Percentiles rank a stretch among this genome's conserved stretches.
phyloP scores from a whole-genome alignment of 1,140 invertebrate genomes.

The Brachionus sp. region DNA sequence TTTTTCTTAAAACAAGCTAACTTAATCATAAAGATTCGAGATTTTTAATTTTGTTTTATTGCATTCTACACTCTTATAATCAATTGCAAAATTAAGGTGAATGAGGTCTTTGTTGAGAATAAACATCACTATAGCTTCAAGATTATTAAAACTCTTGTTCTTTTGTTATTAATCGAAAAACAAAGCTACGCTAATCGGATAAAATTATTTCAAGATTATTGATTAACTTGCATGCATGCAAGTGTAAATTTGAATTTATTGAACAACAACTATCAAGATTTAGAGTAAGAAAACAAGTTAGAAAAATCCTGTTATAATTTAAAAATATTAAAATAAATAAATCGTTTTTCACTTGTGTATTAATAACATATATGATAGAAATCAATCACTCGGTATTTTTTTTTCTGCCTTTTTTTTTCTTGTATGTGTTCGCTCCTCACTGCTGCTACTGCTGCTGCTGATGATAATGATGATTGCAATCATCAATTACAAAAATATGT shows the following conservation, averaged over 20 bases:
- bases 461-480: slow-evolving; percentile 15
- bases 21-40: too few species aligned
- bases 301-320: slow-evolving; percentile 33
- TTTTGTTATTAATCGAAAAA: neutral
- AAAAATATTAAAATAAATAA: slow-evolving; percentile 43
- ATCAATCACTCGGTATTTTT: slow-evolving; percentile 25
- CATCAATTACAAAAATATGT: slow-evolving; percentile 45
- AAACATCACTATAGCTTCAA: neutral
- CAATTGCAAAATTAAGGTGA: neutral
- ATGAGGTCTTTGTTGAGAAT: neutral
- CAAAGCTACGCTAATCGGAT: neutral
- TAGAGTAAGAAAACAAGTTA: neutral
- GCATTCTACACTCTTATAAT: neutral
- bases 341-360: slow-evolving; percentile 44
- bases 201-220: slow-evolving; percentile 45
- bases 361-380: slow-evolving; percentile 39
- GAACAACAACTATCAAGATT: slow-evolving; percentile 21
- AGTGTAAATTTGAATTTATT: slow-evolving; percentile 43
- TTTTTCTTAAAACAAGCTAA: too few species aligned
- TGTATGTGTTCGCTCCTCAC: neutral
- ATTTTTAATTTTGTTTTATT: too few species aligned
- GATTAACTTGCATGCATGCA: slow-evolving; percentile 42
- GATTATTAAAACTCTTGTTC: neutral
- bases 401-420: neutral
- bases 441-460: slow-evolving; percentile 7